Evolutionary conservation across 2,797 vertebrate species (phyloP).

Genomic region (Sebastiscus albofasciatus): DNA sequence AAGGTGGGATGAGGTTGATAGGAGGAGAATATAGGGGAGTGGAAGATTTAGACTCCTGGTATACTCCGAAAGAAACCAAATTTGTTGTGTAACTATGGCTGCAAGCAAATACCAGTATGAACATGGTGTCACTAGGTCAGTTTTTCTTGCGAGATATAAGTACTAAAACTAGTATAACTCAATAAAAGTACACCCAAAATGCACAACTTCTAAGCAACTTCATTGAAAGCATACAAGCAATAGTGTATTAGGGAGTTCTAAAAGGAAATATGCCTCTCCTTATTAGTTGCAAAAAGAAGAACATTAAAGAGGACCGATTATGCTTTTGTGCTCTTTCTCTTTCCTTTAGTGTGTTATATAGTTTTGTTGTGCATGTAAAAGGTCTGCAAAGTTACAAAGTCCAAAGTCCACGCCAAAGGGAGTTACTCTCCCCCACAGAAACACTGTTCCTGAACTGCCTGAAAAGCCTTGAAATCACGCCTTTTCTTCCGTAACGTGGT

Average conservation of each 20-base stretch:
- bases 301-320: background rate
- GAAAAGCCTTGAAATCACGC: too few relatives aligned
- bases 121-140: background rate
- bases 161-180: background rate
- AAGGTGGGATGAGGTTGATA: conserved; percentile 42
- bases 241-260: background rate
- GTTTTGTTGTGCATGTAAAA: too few relatives aligned
- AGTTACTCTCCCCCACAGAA: too few relatives aligned
- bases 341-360: too few relatives aligned
- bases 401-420: too few relatives aligned
- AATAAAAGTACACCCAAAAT: background rate
- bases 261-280: background rate
- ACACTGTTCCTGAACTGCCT: too few relatives aligned
- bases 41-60: background rate
- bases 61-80: background rate
- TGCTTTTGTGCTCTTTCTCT: background rate
- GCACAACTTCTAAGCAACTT: background rate
- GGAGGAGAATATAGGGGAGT: background rate
- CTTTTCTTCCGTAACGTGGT: too few relatives aligned
- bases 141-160: background rate
- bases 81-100: background rate
- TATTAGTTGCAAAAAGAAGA: background rate
- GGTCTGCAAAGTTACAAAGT: too few relatives aligned
- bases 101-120: background rate
- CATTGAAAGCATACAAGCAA: background rate